phyloP scores from a whole-genome alignment of 2,888 invertebrate species.

The Apamea epomidion region DNA sequence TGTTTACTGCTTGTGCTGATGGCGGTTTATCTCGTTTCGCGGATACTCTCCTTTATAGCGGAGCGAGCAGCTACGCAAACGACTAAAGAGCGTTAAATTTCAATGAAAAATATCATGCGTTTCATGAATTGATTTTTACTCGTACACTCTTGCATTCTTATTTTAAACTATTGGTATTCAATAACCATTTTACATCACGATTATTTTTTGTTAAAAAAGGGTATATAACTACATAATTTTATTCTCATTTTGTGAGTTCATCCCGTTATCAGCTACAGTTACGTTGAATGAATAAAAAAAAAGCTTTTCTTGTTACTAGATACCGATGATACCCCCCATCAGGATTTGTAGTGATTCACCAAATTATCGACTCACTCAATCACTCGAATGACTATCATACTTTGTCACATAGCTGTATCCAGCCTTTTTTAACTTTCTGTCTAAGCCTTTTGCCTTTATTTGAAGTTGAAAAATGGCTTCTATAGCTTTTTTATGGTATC shows the following conservation, averaged over 20 bases:
- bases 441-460: slow-evolving; percentile 3
- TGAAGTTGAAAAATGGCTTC: slow-evolving; percentile 18
- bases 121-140: background rate
- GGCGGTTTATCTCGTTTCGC: background rate
- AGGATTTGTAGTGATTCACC: background rate
- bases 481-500: slow-evolving; percentile 23
- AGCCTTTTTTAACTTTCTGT: slow-evolving; percentile 21
- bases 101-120: background rate
- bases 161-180: background rate
- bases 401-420: slow-evolving; percentile 18
- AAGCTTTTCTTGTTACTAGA: background rate
- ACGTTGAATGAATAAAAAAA: background rate
- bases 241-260: background rate
- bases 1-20: background rate
- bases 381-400: background rate
- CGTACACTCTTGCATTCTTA: background rate
- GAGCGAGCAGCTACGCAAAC: background rate
- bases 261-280: background rate
- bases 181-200: background rate
- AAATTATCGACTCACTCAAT: background rate
- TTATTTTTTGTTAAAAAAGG: background rate
- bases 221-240: background rate
- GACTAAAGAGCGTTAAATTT: background rate
- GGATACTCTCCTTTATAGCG: background rate
- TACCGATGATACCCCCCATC: background rate